Evolutionary conservation across 2,797 vertebrate species (phyloP), one percentile per base, ranked within the genome.

Genomic region (Avahi laniger): DNA sequence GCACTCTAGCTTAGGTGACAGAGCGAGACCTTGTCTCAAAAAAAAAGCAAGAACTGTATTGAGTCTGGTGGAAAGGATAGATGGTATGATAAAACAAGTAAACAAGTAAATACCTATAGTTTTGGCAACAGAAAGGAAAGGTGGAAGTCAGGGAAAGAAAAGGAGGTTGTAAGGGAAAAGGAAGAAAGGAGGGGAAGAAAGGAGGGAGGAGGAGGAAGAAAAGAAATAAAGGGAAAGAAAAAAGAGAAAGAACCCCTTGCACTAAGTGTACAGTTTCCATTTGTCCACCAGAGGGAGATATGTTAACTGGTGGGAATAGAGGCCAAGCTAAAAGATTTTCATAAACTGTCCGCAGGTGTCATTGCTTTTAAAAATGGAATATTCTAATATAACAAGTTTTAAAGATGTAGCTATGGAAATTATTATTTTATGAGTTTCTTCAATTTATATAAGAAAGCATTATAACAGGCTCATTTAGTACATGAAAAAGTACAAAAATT

Each of bases 261-360:
- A 17, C 9, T 52, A 59, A n/a, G 15, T 24, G 72, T 70, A 35
- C 43, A 10, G 26, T 59, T 75, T 80, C 30, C 57, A 5, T 82
- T 90, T 94, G 90, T 54, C 97, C 97, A 94, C 96, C 41, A 97
- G 97, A 78, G 96, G 95, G 97, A 28, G 67, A 20, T 63, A 85
- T 93, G 52, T n/a, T 57, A 95, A 78, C 76, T 63, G 41, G 38
- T n/a, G 43, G 63, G 24, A 78, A 43, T 4, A 57, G 50, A 93
- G 9, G 41, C 35, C 22, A 7, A 18, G 65, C 28, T 2, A 46
- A 73, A 72, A 57, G 50, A 20, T 17, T 80, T 69, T 46, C 22
- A 2, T 52, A 6, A 78, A 33, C 35, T 5, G 8, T n/a, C 38
- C 35, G 41, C 12, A 70, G 35, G 22, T 93, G 38, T 72, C n/a